These are phyloP conservation scores for Micoletzkya japonica DNA, from an alignment of 2,888 invertebrate species.

Conservation along the genomic window DNA sequence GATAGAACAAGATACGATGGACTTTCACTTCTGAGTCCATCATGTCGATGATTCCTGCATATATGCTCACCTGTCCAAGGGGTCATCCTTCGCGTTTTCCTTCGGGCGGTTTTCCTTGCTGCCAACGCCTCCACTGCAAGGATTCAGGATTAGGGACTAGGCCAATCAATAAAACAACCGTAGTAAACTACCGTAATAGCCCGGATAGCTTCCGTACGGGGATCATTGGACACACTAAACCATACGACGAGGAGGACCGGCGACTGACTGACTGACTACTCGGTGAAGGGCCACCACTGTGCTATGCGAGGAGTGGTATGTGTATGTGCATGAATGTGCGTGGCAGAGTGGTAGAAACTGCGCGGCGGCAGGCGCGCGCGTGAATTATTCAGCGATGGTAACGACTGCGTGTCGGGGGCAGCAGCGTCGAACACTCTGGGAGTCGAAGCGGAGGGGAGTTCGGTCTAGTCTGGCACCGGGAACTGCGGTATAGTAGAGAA, in stretches of 20 bases:
- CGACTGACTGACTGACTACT: no score
- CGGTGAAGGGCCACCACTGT: no score
- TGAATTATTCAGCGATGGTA: no score
- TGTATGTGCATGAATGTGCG: no score
- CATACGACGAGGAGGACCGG: no score
- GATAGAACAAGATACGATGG: background rate
- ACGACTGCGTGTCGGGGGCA: background rate
- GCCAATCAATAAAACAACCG: background rate
- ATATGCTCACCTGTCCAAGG: slow-evolving; percentile 9
- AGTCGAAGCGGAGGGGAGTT: no score
- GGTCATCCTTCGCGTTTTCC: slow-evolving; percentile 13
- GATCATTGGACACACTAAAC: no score
- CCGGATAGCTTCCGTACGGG: background rate
- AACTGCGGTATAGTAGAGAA: no score
- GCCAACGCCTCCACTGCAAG: slow-evolving; percentile 19
- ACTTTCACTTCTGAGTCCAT: background rate
- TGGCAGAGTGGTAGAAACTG: no score
- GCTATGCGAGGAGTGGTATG: background rate
- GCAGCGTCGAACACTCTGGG: background rate
- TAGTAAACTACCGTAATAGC: background rate
- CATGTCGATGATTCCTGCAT: background rate
- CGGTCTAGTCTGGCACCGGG: no score
- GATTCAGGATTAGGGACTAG: background rate
- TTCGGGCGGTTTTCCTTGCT: slow-evolving; percentile 21
- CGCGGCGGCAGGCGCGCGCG: background rate